Conservation (phyloP, 2,797 vertebrate genomes). For the Phoxinus dragarum region DNA sequence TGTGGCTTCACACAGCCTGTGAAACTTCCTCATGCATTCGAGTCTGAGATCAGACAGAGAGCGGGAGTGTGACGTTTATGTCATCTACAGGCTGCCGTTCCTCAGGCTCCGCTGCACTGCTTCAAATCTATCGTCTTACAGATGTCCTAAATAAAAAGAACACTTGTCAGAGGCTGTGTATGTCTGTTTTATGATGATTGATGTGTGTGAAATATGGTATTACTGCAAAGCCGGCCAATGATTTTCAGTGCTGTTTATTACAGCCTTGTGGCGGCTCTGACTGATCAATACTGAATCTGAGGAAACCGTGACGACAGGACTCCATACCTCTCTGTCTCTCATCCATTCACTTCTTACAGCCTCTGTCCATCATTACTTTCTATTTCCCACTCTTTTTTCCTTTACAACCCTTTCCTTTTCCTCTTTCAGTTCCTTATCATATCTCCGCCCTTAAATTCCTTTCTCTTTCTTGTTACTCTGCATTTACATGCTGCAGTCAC, state of each 20-base stretch:
- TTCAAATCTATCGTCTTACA: constrained; percentile 23
- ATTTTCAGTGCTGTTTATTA: constrained; percentile 53
- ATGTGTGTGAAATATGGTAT: constrained; percentile 52
- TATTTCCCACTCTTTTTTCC: not conserved
- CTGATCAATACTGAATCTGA: constrained; percentile 58
- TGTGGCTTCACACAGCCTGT: not conserved
- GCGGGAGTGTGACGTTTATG: not conserved
- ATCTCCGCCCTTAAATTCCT: constrained; percentile 16
- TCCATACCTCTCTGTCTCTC: constrained; percentile 34
- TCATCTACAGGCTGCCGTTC: not conserved
- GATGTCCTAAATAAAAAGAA: constrained; percentile 40
- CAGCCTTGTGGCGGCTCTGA: constrained; percentile 35
- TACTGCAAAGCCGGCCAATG: constrained; percentile 44
- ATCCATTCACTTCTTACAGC: not conserved
- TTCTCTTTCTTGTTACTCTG: constrained; percentile 57
- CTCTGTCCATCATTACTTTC: constrained; percentile 12
- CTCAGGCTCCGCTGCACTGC: not conserved
- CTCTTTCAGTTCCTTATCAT: constrained; percentile 5
- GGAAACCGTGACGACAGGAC: constrained; percentile 46
- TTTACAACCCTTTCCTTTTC: not conserved
- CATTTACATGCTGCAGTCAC: constrained; percentile 79
- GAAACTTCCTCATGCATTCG: not conserved
- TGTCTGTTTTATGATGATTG: constrained; percentile 46
- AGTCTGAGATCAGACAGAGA: constrained; percentile 19
- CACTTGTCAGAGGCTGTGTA: constrained; percentile 44